Base-by-base conservation (phyloP, 2,888 invertebrate species). In the Stictocephala bisonia region DNA sequence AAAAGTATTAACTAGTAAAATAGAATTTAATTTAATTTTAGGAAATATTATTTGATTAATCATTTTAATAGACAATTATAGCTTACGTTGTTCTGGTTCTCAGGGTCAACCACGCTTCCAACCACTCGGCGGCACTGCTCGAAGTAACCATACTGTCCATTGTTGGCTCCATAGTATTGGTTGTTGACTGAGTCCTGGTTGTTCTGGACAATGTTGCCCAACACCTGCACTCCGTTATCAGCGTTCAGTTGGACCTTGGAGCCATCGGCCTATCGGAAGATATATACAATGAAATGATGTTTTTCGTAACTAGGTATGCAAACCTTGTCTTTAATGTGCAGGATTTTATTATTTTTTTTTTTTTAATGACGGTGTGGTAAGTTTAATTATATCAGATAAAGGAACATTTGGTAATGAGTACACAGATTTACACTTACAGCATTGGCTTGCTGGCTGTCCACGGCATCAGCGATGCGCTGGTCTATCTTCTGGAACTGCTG, bases 201-300 rank as follows among this genome's bases (percentile, higher is more conserved):
- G 53, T 88, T 87, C 83, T 91, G 89, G 78, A 93, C 86, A 64
- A 91, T 79, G 79, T 88, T 87, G 60, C 90, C 92, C 71, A 93
- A 85, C 72, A 87, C 84, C 80, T 91, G 87, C 77, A 92, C 84
- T 58, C 89, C 87, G 76, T 90, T 87, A 18, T 89, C 87, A 29
- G 87, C 85, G 79, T 86, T 87, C 24, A 92, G 84, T 78, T 88
- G 85, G 67, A 91, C 82, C 76, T 85, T 85, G 24, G 86, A 85
- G 56, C 89, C 89, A 74, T 86, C 83, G 20, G 79, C 77, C 86
- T 86, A n/a, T n/a, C n/a, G n/a, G n/a, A n/a, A n/a, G n/a, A n/a
- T n/a, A n/a, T n/a, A n/a, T n/a, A n/a, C n/a, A n/a, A n/a, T n/a
- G n/a, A n/a, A n/a, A n/a, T n/a, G n/a, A n/a, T n/a, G n/a, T n/a